These are phyloP conservation scores for Drosophila subpulchrella DNA, from an alignment of 1,140 invertebrate genomes.

Conservation along the genomic window DNA sequence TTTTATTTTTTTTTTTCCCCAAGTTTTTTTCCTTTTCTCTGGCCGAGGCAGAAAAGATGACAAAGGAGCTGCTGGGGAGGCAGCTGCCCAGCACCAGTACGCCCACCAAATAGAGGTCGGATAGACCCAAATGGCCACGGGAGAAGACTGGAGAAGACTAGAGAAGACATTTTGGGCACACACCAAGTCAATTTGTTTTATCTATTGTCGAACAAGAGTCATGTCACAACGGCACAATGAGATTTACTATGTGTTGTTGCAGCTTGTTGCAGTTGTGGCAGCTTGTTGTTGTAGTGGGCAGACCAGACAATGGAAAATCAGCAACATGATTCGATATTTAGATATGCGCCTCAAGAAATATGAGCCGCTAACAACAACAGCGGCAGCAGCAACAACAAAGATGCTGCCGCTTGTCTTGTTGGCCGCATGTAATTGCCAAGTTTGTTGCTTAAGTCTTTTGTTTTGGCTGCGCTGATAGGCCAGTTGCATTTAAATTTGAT, in stretches of 20 bases:
- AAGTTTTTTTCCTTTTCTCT: constrained; percentile 1
- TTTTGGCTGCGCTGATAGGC: constrained; percentile 65
- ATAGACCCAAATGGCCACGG: constrained; percentile 15
- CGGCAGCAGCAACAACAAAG: constrained; percentile 67
- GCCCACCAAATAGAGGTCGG: constrained; percentile 57
- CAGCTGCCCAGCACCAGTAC: constrained; percentile 40
- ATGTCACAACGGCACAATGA: constrained; percentile 82
- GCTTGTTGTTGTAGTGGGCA: constrained; percentile 24
- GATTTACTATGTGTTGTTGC: constrained; percentile 77
- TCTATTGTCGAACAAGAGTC: constrained; percentile 84
- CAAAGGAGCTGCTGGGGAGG: constrained; percentile 56
- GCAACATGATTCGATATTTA: constrained; percentile 82
- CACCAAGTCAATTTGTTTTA: constrained; percentile 84
- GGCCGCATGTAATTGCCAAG: constrained; percentile 78
- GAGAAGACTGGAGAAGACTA: constrained; percentile 61
- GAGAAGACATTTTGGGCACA: constrained; percentile 83
- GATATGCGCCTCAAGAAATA: constrained; percentile 81
- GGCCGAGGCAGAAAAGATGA: constrained; percentile 56
- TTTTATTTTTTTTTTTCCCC: constrained; percentile 8
- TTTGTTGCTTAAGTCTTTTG: constrained; percentile 84
- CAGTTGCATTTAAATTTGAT: constrained; percentile 79
- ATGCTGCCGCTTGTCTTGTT: constrained; percentile 48
- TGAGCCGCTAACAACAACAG: constrained; percentile 76
- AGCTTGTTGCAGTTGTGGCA: constrained; percentile 26
- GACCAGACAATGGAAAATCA: constrained; percentile 77